Evolutionary conservation across 2,888 invertebrate genomes (phyloP), one percentile per base, ranked within the genome.

Genomic region (Chrysodeixis includens): DNA sequence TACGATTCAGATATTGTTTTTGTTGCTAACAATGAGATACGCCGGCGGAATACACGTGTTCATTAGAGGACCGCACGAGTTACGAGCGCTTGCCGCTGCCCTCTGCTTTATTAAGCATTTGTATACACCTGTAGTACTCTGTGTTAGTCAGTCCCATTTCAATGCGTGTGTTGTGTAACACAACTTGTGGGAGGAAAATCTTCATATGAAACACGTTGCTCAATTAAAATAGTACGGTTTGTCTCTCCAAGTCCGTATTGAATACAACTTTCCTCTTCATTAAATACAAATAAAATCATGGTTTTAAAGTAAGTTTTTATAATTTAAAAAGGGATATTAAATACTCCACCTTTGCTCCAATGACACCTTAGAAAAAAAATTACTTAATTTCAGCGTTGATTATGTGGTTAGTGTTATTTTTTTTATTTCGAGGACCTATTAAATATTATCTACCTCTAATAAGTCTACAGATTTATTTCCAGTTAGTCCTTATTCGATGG

Each of bases 401-500:
- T 40, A 55, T 57, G 46, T 49, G 49, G 6, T n/a, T 53, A 49
- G 44, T 58, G 44, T 35, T 54, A 60, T 77, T 53, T 59, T 16
- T 57, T 53, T 55, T 58, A 64, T 74, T 75, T 76, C 71, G 69
- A 79, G 69, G 68, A 58, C 66, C 66, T 81, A 81, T 71, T 70
- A 63, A 70, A 81, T 67, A 81, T 74, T 66, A 66, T 76, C 79
- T 81, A 79, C 71, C 73, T 76, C 79, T 72, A 63, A 78, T 79
- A 81, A 80, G 72, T 63, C 16, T 71, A 67, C 18, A 51, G 70
- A 63, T 56, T 54, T 56, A 54, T 51, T 32, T 62, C 60, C 63
- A 63, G 26, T 66, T 67, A 67, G 66, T 63, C 16, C 79, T 75
- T 81, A 78, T 78, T 79, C 60, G 76, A 67, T 14, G 72, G 78